phyloP scores from a whole-genome alignment of 2,113 vertebrate species.

The Kryptolebias marmoratus region DNA sequence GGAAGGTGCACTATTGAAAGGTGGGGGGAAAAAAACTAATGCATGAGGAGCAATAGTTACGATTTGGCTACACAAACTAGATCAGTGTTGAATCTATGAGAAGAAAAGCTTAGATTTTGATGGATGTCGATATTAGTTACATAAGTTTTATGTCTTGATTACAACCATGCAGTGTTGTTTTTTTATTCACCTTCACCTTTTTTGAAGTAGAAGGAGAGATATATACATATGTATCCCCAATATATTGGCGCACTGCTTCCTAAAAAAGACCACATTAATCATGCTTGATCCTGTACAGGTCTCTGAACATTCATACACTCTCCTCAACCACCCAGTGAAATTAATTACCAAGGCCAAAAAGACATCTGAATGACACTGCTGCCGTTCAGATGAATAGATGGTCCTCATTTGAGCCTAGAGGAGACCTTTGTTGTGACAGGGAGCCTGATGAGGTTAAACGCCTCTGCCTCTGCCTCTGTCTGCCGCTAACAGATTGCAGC shows the following conservation, averaged over 20 bases:
- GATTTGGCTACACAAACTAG: not conserved
- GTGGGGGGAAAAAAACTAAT: not conserved
- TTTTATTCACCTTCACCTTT: not conserved
- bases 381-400: slow-evolving; percentile 65
- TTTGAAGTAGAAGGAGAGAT: not conserved
- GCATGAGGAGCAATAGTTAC: not conserved
- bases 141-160: not conserved
- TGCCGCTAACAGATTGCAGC: slow-evolving; percentile 15
- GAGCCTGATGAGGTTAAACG: slow-evolving; percentile 55
- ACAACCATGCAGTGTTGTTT: too few species aligned
- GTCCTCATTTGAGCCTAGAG: slow-evolving; percentile 40
- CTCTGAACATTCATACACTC: slow-evolving; percentile 42
- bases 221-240: too few species aligned
- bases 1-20: not conserved
- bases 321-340: slow-evolving; percentile 51
- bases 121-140: not conserved
- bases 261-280: not conserved
- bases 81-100: not conserved
- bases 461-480: slow-evolving; percentile 15
- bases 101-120: not conserved
- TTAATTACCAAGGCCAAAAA: slow-evolving; percentile 67
- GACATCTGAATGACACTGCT: slow-evolving; percentile 51
- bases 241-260: not conserved
- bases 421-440: slow-evolving; percentile 45
- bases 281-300: slow-evolving; percentile 14